Percentiles rank a stretch among this genome's conserved stretches.
phyloP scores from a whole-genome alignment of 2,888 invertebrate genomes.

The Emmelina monodactyla region DNA sequence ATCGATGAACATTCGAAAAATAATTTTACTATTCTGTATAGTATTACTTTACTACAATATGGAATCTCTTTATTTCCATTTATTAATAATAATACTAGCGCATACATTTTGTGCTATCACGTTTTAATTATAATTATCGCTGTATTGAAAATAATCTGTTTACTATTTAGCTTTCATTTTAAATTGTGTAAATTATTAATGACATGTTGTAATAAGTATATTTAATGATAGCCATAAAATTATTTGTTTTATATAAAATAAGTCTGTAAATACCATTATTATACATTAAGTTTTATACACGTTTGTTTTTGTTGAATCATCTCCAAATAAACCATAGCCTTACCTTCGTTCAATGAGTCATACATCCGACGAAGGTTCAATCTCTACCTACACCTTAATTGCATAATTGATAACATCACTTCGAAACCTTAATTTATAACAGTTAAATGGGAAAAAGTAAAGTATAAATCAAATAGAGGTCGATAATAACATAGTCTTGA shows the following conservation, averaged over 20 bases:
- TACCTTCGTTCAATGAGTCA: too few relatives aligned
- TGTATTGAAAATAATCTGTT: conserved; percentile 50
- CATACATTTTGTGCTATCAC: conserved; percentile 50
- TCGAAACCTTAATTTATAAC: too few relatives aligned
- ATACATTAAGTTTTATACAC: conserved; percentile 66
- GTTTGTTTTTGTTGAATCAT: conserved; percentile 51
- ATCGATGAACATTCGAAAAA: conserved; percentile 47
- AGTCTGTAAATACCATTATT: conserved; percentile 65
- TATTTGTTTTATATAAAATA: conserved; percentile 65
- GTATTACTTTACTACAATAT: conserved; percentile 53
- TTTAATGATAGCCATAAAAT: conserved; percentile 61
- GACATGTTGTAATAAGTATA: conserved; percentile 63
- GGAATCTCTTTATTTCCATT: conserved; percentile 62
- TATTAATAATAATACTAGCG: conserved; percentile 25
- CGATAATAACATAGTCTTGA: too few relatives aligned
- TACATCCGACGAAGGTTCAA: too few relatives aligned
- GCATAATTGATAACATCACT: too few relatives aligned
- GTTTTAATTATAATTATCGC: conserved; percentile 32
- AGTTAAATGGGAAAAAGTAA: too few relatives aligned
- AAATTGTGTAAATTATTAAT: conserved; percentile 61
- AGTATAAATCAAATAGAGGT: too few relatives aligned
- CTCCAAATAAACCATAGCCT: not conserved
- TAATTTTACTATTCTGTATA: conserved; percentile 35
- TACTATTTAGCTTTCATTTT: conserved; percentile 61
- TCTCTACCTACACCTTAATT: too few relatives aligned